phyloP scores from a whole-genome alignment of 2,113 vertebrate genomes.

The Andinoacara biseriatus region DNA sequence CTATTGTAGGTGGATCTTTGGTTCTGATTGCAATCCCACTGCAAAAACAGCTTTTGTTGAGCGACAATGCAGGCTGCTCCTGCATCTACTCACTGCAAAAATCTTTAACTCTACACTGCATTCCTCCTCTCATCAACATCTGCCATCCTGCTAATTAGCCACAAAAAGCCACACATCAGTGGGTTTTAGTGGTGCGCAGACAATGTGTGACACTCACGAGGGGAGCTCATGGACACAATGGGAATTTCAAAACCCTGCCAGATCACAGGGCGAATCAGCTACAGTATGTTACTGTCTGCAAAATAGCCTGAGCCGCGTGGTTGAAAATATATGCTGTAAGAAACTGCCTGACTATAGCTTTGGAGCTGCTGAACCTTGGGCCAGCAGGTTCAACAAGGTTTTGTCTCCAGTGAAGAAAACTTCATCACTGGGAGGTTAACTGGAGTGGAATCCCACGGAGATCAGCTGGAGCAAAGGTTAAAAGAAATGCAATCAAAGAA shows the following conservation, averaged over 20 bases:
- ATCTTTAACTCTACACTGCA: slow-evolving; percentile 42
- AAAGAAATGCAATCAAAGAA: slow-evolving; percentile 42
- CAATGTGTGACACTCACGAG: slow-evolving; percentile 56
- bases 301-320: background rate
- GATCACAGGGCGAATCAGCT: slow-evolving; percentile 37
- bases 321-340: background rate
- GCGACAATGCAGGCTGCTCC: slow-evolving; percentile 27
- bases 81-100: slow-evolving; percentile 23
- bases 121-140: slow-evolving; percentile 71
- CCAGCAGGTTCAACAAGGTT: slow-evolving; percentile 24
- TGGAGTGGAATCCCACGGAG: slow-evolving; percentile 34
- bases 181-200: slow-evolving; percentile 66
- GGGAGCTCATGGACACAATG: slow-evolving; percentile 51
- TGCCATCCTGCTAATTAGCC: slow-evolving; percentile 76
- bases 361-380: background rate
- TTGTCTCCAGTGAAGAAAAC: slow-evolving; percentile 10
- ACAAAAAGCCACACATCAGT: slow-evolving; percentile 74
- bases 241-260: slow-evolving; percentile 58
- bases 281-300: slow-evolving; percentile 27
- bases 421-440: slow-evolving; percentile 34
- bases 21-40: slow-evolving; percentile 9
- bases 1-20: slow-evolving; percentile 4
- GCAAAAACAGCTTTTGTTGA: slow-evolving; percentile 14
- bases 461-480: slow-evolving; percentile 35
- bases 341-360: background rate